Evolutionary conservation across 1,140 invertebrate genomes (phyloP), one percentile per base, ranked within the genome.

Genomic region (Macrobrachium rosenbergii): DNA sequence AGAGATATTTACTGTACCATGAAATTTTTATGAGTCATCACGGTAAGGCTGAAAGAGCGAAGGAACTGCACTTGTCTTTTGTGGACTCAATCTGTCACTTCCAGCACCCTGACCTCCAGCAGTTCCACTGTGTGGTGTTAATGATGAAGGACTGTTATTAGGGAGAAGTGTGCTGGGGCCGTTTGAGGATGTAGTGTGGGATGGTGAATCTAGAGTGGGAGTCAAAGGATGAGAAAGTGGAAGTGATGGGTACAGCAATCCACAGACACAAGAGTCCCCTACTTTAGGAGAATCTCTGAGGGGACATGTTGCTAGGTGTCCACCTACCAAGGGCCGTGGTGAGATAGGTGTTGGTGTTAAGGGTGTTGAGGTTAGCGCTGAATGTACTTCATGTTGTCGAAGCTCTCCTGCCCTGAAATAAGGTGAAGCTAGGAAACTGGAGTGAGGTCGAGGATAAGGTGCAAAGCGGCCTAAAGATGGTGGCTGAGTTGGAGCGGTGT

Each of bases 1-100:
- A 7, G 16, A 58, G 23, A n/a, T 5, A 19, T 52, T 7, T 8
- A 23, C n/a, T n/a, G n/a, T n/a, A n/a, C 19, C 63, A 12, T 7
- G 17, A 19, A 0, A 10, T 17, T n/a, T 14, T 87, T 75, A 87
- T 14, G 84, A 78, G 67, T 86, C 77, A 62, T 86, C 84, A 52
- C 84, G 60, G 67, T 87, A 87, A 12, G 84, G 84, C 58, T 87
- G 84, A 79, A 86, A 87, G 63, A 87, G 84, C 11, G 84, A 80
- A 28, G 78, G 84, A 8, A 43, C 60, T 10, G 77, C 23, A n/a
- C 45, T 81, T 17, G 69, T 81, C 59, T 87, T 87, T 59, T 81
- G 84, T 14, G 84, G 28, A 10, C 67, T 69, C 8, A 72, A 64
- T n/a, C 60, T 45, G 19, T 43, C 69, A 43, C 69, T 23, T 5